These are phyloP conservation scores for Hylaea fasciaria DNA, from an alignment of 2,888 invertebrate genomes.

Conservation along the genomic window DNA sequence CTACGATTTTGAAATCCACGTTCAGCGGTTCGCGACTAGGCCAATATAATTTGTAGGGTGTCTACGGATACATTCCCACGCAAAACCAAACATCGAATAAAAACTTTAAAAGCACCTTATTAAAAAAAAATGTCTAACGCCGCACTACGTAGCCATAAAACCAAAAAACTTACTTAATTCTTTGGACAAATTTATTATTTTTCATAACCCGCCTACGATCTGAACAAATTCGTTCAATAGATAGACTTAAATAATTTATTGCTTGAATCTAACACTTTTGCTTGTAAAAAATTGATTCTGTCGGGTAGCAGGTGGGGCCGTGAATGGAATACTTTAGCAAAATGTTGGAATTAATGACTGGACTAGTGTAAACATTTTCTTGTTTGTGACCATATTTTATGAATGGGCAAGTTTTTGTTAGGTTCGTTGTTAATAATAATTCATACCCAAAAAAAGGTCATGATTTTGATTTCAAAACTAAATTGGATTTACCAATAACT, in stretches of 20 bases:
- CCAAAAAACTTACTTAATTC: conserved; percentile 50
- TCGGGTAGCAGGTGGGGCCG: conserved; percentile 44
- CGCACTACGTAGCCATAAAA: conserved; percentile 22
- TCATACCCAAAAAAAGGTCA: background rate
- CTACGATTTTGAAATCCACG: no score
- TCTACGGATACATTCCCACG: conserved; percentile 33
- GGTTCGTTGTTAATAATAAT: background rate
- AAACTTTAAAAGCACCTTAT: conserved; percentile 18
- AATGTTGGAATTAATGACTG: conserved; percentile 66
- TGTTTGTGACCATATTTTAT: conserved; percentile 58
- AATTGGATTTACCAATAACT: no score
- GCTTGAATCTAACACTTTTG: conserved; percentile 58
- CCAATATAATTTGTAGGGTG: no score
- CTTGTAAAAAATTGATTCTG: conserved; percentile 47
- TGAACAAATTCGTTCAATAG: conserved; percentile 77
- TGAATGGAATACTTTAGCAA: conserved; percentile 47
- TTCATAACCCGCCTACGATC: conserved; percentile 76
- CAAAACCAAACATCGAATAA: conserved; percentile 6
- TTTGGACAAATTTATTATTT: conserved; percentile 54
- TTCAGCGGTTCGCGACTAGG: background rate
- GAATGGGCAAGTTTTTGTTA: conserved; percentile 17
- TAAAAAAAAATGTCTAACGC: conserved; percentile 42
- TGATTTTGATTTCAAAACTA: background rate
- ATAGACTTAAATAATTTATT: conserved; percentile 66
- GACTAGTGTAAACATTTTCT: conserved; percentile 71